Evolutionary conservation across 2,113 vertebrate species (phyloP), one percentile per base, ranked within the genome.

Genomic region (Tautogolabrus adspersus): DNA sequence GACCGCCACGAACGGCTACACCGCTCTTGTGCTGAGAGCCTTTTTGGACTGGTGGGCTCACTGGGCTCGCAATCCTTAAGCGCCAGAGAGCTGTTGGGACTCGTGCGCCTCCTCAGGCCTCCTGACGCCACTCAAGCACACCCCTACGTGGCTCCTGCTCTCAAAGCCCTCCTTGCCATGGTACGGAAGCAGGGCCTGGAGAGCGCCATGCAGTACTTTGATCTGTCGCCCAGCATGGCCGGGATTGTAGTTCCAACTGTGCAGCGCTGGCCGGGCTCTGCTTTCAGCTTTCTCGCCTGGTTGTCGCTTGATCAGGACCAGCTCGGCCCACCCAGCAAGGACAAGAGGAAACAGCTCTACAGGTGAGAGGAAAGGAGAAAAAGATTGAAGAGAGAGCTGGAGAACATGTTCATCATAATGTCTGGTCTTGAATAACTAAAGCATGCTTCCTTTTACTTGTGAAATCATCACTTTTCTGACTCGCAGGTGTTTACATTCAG

Each of bases 341-440:
- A 96, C 92, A 99, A 97, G 91, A 95, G 98, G 87, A 98, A 99
- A 77, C 98, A 99, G 84, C 94, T 99, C 10, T 99, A 99, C 89
- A 99, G 98, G 98, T 99, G 95, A 74, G 82, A 30, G 13, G 13
- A 46, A 11, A 21, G 30, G 42, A 34, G 4, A 23, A 7, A 15
- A 19, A 51, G 38, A 38, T n/a, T n/a, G n/a, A n/a, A n/a, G n/a
- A n/a, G n/a, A n/a, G n/a, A n/a, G n/a, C n/a, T n/a, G n/a, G n/a
- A n/a, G n/a, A n/a, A n/a, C n/a, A n/a, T n/a, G n/a, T n/a, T n/a
- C n/a, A n/a, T n/a, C n/a, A n/a, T n/a, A n/a, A n/a, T n/a, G n/a
- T 26, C 26, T 26, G 26, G 26, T 26, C 26, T 26, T 26, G 2
- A 26, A 1, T 34, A 34, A 6, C 30, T 5, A 34, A 34, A 34